A percentile compares a stretch with the other conserved stretches of the same genome.
These are phyloP conservation scores for Anthoscopus minutus DNA, from an alignment of 2,113 vertebrate genomes.

Conservation along the genomic window DNA sequence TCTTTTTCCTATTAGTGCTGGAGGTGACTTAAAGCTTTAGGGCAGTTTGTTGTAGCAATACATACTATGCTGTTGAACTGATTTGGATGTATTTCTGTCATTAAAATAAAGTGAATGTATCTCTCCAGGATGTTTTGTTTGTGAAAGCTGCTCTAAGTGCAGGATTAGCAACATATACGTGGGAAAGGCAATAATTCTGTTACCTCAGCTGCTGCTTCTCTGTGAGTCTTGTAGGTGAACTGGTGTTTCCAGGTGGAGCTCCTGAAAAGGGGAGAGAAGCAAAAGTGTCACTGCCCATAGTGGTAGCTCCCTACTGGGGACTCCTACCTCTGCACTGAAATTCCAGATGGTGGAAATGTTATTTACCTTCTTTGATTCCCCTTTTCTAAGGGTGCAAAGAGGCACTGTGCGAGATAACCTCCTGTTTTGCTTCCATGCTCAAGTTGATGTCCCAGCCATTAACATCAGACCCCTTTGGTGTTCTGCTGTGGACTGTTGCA, in stretches of 20 bases:
- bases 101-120: neutral
- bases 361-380: neutral
- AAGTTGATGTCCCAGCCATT: neutral
- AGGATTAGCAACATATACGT: neutral
- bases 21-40: neutral
- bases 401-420: neutral
- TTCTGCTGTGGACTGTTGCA: too few species aligned
- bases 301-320: neutral
- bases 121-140: neutral
- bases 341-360: neutral
- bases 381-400: neutral
- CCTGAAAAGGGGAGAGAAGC: neutral
- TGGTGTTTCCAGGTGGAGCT: neutral
- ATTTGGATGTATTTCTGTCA: neutral
- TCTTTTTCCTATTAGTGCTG: neutral
- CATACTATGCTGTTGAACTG: neutral
- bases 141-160: neutral
- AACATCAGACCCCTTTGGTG: neutral
- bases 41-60: neutral
- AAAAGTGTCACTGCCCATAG: rapidly evolving
- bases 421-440: neutral
- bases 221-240: neutral
- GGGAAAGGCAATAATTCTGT: neutral
- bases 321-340: neutral
- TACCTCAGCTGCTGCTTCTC: neutral